phyloP scores from a whole-genome alignment of 2,797 vertebrate genomes.

The Cirrhinus mrigala region DNA sequence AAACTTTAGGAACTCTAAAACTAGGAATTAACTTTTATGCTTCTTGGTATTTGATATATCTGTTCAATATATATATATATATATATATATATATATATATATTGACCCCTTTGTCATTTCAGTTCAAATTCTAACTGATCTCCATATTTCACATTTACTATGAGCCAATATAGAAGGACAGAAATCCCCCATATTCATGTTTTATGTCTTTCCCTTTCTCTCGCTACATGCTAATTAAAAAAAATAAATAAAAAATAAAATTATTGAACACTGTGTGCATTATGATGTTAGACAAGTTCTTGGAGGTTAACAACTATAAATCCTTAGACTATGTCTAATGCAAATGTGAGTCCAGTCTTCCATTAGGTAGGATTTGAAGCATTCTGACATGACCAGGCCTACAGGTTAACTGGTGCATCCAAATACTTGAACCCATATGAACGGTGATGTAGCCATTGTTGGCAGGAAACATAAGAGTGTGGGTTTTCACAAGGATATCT shows the following conservation, averaged over 20 bases:
- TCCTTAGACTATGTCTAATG: constrained; percentile 1
- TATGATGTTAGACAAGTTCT: neutral
- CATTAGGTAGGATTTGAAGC: neutral
- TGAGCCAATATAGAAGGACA: neutral
- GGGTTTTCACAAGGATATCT: constrained; percentile 59
- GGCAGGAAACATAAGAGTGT: neutral
- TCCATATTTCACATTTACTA: neutral
- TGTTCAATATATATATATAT: too few species aligned
- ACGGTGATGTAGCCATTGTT: neutral
- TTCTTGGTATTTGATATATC: too few species aligned
- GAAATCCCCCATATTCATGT: neutral
- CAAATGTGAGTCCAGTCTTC: neutral
- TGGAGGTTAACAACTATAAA: neutral
- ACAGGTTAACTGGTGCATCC: constrained; percentile 49
- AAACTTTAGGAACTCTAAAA: too few species aligned
- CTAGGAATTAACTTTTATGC: too few species aligned
- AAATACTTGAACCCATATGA: constrained; percentile 53
- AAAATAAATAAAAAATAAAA: neutral
- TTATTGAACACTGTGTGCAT: neutral
- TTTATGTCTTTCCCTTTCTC: neutral
- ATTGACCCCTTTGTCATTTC: too few species aligned
- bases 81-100: too few species aligned
- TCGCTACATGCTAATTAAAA: neutral
- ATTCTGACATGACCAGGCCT: constrained; percentile 27
- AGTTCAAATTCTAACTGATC: too few species aligned